Base-by-base conservation (phyloP, 1,140 invertebrate genomes). In the Chelonus insularis region DNA sequence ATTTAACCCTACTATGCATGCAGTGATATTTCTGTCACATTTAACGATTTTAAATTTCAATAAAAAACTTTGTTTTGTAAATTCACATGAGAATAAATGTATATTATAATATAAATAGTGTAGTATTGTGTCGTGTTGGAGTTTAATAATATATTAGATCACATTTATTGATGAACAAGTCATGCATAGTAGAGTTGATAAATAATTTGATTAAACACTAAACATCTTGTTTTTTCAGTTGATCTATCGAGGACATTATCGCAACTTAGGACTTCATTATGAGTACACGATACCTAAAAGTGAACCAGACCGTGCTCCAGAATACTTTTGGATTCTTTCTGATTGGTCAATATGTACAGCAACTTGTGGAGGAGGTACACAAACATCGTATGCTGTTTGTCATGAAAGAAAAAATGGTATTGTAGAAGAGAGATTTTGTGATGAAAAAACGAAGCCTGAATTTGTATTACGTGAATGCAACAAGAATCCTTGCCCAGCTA, bases 281-380 rank as follows among this genome's bases (percentile, higher is more conserved):
- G 91, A 95, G 76, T 96, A 94, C 79, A 92, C 90, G 0, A 82
- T 91, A 52, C 88, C 88, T 9, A 88, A 89, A 54, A 82, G 79
- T 71, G 86, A 84, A 74, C 81, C 72, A 52, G 76, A 87, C 76
- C 72, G 87, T 80, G 73, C 82, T 67, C 85, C 84, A 32, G 81
- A 85, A 72, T 89, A 89, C 73, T 70, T 81, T 7, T 96, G 94
- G 92, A 80, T 87, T 8, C 83, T 90, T 60, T 85, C 86, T 1
- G 89, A 91, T 51, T 94, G 91, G 91, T 87, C 88, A 2, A 82
- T 90, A 18, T 95, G 92, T 75, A 89, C 90, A 3, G 85, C 83
- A 4, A 89, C 89, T 5, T 94, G 92, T 78, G 92, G 91, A 11
- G 83, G 86, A 60, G 92, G 92, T 64, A 84, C 79, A 47, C 87